Evolutionary conservation across 2,888 invertebrate genomes (phyloP).

Genomic region (Cosmia trapezina): DNA sequence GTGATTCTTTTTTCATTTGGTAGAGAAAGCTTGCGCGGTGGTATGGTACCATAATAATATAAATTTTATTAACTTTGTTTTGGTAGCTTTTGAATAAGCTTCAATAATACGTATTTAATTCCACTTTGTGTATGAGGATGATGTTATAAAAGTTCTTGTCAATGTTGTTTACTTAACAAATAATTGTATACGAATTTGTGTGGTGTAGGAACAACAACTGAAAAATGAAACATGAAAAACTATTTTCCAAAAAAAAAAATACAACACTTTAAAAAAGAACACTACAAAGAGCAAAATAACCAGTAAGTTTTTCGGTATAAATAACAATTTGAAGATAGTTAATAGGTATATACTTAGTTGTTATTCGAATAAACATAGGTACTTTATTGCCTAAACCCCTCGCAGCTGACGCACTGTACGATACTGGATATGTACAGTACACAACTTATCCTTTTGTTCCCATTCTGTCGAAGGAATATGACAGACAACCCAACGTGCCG

Average conservation of each 20-base stretch:
- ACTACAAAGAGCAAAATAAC: no score
- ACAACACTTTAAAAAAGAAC: no score
- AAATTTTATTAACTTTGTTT: background rate
- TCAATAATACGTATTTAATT: background rate
- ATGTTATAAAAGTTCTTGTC: no score
- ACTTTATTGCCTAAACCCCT: background rate
- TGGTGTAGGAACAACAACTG: no score
- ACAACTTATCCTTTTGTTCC: background rate
- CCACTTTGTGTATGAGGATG: no score
- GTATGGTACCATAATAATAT: background rate
- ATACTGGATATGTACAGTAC: background rate
- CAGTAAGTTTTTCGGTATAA: no score
- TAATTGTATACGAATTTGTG: no score
- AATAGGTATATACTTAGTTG: background rate
- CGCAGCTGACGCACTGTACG: background rate
- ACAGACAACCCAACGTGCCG: no score
- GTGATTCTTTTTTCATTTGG: background rate
- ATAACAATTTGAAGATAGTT: no score
- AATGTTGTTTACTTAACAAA: no score
- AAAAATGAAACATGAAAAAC: no score
- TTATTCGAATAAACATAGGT: background rate
- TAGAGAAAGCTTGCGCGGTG: background rate
- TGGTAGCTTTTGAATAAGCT: background rate
- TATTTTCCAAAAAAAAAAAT: no score
- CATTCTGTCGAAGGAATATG: background rate